Percentiles rank a stretch among this genome's conserved stretches.
These are phyloP conservation scores for Brachypterus glaber DNA, from an alignment of 2,888 invertebrate genomes.

Conservation along the genomic window DNA sequence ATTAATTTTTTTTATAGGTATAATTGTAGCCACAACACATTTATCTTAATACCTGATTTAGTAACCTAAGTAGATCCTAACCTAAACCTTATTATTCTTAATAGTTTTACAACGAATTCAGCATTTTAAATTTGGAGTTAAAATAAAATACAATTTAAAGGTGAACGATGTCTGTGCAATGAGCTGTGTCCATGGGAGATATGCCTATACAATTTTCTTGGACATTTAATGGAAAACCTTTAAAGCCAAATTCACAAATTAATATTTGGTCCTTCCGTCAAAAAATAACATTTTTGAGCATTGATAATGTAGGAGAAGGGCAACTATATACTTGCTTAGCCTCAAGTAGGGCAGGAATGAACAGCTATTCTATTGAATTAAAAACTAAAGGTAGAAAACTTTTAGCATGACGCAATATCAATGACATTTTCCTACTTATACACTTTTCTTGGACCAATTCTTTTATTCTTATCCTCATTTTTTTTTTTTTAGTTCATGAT, in stretches of 20 bases:
- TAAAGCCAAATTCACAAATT: slow-evolving; percentile 42
- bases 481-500: slow-evolving; percentile 21
- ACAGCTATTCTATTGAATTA: slow-evolving; percentile 41
- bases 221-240: slow-evolving; percentile 54
- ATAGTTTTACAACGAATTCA: slow-evolving; percentile 45
- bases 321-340: slow-evolving; percentile 49
- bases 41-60: no score
- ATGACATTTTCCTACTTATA: no score
- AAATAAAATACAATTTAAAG: slow-evolving; percentile 41
- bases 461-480: no score
- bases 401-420: no score
- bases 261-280: slow-evolving; percentile 52
- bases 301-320: slow-evolving; percentile 44
- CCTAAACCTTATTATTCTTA: slow-evolving; percentile 18
- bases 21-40: no score
- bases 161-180: slow-evolving; percentile 45
- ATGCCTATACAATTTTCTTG: slow-evolving; percentile 66
- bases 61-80: no score
- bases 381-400: slow-evolving; percentile 44
- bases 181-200: slow-evolving; percentile 66
- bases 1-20: no score
- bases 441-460: no score
- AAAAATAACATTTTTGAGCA: slow-evolving; percentile 54
- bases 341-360: slow-evolving; percentile 44
- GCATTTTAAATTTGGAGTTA: slow-evolving; percentile 49